Base-by-base conservation (phyloP, 2,797 vertebrate genomes). In the Enteromius viviparus region DNA sequence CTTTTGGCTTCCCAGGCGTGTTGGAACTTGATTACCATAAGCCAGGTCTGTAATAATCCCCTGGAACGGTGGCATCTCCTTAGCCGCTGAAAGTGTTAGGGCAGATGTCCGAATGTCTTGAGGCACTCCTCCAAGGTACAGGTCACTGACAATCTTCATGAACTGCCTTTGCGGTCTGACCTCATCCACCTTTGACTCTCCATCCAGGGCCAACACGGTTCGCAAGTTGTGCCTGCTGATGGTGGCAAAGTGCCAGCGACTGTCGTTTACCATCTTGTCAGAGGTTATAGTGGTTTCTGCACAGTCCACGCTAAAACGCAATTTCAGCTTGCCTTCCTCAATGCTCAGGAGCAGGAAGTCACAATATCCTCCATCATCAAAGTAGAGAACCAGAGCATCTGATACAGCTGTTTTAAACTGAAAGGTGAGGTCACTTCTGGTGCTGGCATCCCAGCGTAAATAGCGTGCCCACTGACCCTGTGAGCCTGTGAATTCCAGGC, bases 381-480 rank as follows among this genome's bases (percentile, higher is more conserved):
- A 96, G 92, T 99, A 99, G 80, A 99, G 95, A 12, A 99, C 89
- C 82, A 99, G 94, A 86, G 96, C 97, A 3, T 96, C 92, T 11
- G 97, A 96, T 53, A 96, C 88, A 0, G 96, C 96, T 69, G 98
- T 99, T 93, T 98, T 98, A 92, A 99, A 94, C 89, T 97, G 97
- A 89, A 99, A 98, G 49, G 95, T 99, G 89, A 99, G 96, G 90
- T 99, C 97, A 0, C 97, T 96, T 89, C 94, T 94, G 3, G 96
- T 95, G 92, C 98, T 97, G 87, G 97, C 97, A 58, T 99, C 98
- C 98, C 98, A 99, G 89, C 98, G 97, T 80, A 96, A 92, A 92
- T 97, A 99, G 85, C 98, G 97, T 83, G 97, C 96, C 98, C 97
- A 99, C 90, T 98, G 97, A 88, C 96, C 97, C 70, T 96, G 94